A percentile compares a stretch with the other conserved stretches of the same genome.
These are phyloP conservation scores for Drosophila prosaltans DNA, from an alignment of 1,140 invertebrate genomes.

Conservation along the genomic window DNA sequence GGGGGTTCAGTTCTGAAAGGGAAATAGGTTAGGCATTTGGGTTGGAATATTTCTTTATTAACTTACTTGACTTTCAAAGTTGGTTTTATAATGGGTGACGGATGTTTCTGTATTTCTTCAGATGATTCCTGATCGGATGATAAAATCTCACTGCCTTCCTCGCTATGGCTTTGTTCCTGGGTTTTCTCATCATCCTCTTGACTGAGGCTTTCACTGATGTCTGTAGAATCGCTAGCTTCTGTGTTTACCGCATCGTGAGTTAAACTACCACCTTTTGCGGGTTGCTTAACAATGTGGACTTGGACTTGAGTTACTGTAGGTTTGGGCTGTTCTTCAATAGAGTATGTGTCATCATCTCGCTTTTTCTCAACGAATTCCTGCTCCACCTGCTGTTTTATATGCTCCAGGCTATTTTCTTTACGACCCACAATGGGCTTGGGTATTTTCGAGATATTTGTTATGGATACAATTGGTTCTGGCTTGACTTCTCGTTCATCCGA, in stretches of 20 bases:
- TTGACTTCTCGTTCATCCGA: neutral
- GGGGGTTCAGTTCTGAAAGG: slow-evolving; percentile 13
- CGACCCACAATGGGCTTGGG: slow-evolving; percentile 49
- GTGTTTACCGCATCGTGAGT: slow-evolving; percentile 48
- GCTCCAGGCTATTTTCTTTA: slow-evolving; percentile 48
- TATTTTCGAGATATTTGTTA: slow-evolving; percentile 46
- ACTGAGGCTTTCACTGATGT: slow-evolving; percentile 65
- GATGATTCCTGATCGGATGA: slow-evolving; percentile 46
- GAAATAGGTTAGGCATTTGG: neutral
- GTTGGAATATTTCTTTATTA: no score
- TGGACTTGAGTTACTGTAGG: slow-evolving; percentile 29
- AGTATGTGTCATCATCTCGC: slow-evolving; percentile 60
- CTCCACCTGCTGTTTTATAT: slow-evolving; percentile 59
- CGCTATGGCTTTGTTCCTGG: slow-evolving; percentile 27
- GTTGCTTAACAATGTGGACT: slow-evolving; percentile 33
- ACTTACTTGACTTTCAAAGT: slow-evolving; percentile 38
- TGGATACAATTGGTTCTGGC: neutral
- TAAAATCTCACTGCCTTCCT: slow-evolving; percentile 38
- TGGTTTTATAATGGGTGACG: slow-evolving; percentile 15
- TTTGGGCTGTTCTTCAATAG: slow-evolving; percentile 56
- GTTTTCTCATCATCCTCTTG: slow-evolving; percentile 42
- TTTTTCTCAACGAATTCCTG: slow-evolving; percentile 52
- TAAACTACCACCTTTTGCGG: slow-evolving; percentile 43
- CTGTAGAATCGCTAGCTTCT: slow-evolving; percentile 46
- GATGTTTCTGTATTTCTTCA: slow-evolving; percentile 19